Evolutionary conservation across 2,888 invertebrate genomes (phyloP).

Genomic region (Limnephilus marmoratus): DNA sequence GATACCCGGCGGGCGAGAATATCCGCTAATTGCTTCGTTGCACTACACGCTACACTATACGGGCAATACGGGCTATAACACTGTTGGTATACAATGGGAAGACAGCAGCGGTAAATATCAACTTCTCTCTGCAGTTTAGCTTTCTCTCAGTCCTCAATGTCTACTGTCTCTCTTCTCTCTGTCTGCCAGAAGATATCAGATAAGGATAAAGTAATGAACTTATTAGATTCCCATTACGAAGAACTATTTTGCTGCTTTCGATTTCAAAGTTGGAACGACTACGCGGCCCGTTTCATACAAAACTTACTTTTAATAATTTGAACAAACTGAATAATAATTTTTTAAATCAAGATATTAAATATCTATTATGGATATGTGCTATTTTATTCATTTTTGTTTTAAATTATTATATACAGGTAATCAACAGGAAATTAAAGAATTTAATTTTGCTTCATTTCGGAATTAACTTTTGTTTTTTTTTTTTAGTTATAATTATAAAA

Average conservation of each 20-base stretch:
- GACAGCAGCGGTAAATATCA: background rate
- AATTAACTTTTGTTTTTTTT: too few species aligned
- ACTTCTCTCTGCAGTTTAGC: background rate
- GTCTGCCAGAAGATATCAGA: background rate
- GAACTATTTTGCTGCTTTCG: background rate
- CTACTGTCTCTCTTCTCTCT: background rate
- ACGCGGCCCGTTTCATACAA: too few species aligned
- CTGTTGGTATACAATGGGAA: background rate
- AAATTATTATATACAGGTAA: too few species aligned
- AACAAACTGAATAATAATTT: too few species aligned
- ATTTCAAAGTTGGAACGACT: background rate
- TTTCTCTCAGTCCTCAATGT: background rate
- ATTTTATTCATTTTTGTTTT: too few species aligned
- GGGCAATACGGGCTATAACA: background rate
- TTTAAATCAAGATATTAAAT: too few species aligned
- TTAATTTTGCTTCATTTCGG: too few species aligned
- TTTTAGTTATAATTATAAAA: too few species aligned
- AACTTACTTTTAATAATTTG: too few species aligned
- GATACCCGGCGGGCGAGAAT: background rate
- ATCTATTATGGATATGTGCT: too few species aligned
- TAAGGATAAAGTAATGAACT: background rate
- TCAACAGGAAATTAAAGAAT: too few species aligned
- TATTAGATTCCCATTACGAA: background rate
- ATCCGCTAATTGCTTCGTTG: background rate
- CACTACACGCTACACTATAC: background rate